Evolutionary conservation across 2,113 vertebrate species (phyloP).

Genomic region (Chiloscyllium plagiosum): DNA sequence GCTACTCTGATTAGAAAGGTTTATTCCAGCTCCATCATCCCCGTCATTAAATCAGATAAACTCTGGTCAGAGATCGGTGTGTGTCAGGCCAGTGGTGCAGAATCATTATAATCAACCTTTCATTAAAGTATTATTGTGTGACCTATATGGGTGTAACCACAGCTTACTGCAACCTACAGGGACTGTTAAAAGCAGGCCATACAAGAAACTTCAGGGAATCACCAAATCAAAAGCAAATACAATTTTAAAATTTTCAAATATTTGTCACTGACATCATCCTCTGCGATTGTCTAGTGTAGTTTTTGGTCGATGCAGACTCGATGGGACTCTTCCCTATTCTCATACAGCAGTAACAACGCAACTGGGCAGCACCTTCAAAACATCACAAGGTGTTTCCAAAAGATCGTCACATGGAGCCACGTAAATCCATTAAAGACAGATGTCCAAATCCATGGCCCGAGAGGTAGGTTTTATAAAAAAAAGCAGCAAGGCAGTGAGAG

Average conservation of each 20-base stretch:
- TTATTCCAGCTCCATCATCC: neutral
- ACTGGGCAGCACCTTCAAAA: neutral
- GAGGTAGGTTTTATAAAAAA: neutral
- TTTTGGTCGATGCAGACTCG: no score
- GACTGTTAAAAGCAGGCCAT: neutral
- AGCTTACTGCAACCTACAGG: neutral
- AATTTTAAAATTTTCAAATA: neutral
- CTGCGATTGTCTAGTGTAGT: neutral
- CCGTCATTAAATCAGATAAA: neutral
- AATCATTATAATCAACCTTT: neutral
- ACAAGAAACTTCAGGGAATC: neutral
- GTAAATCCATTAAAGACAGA: neutral
- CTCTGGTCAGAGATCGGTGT: neutral
- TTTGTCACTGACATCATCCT: neutral
- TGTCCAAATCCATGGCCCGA: neutral
- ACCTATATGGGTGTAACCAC: neutral
- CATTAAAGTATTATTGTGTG: neutral
- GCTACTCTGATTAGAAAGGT: neutral
- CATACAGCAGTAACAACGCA: no score
- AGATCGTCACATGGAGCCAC: neutral
- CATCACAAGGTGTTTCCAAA: neutral
- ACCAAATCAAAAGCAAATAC: neutral
- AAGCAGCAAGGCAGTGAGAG: neutral
- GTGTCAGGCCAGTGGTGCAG: neutral
- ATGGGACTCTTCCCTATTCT: no score